phyloP scores from a whole-genome alignment of 2,888 invertebrate species.

The Drosophila nigricruria region DNA sequence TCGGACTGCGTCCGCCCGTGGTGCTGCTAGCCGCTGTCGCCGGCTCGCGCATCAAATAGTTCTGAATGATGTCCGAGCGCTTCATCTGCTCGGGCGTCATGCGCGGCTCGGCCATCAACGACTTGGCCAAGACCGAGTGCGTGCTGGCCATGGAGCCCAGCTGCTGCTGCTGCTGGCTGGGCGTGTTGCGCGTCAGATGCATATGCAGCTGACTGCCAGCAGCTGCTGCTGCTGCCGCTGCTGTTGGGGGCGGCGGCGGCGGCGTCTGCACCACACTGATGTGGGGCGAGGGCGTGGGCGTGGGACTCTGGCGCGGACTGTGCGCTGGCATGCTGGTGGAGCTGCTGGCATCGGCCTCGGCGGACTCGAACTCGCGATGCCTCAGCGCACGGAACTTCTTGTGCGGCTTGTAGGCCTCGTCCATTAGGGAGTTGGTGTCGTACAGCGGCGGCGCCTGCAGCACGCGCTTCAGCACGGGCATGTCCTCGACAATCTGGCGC shows the following conservation, averaged over 20 bases:
- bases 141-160: slow-evolving; percentile 90
- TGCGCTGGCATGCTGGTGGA: slow-evolving; percentile 83
- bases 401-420: slow-evolving; percentile 97
- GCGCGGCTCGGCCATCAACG: slow-evolving; percentile 96
- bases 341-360: slow-evolving; percentile 88
- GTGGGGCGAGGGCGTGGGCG: slow-evolving; percentile 41
- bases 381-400: slow-evolving; percentile 96
- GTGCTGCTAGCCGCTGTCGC: slow-evolving; percentile 63
- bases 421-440: slow-evolving; percentile 96
- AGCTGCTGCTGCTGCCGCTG: slow-evolving; percentile 60
- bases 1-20: slow-evolving; percentile 77
- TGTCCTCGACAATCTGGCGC: slow-evolving; percentile 91
- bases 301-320: slow-evolving; percentile 77
- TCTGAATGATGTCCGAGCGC: slow-evolving; percentile 96
- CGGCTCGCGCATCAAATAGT: slow-evolving; percentile 93
- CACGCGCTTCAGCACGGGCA: slow-evolving; percentile 97
- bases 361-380: slow-evolving; percentile 91
- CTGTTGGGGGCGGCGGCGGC: slow-evolving; percentile 76
- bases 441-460: slow-evolving; percentile 96
- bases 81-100: slow-evolving; percentile 97
- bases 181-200: slow-evolving; percentile 87
- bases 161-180: slow-evolving; percentile 82
- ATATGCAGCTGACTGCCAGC: slow-evolving; percentile 84
- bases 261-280: slow-evolving; percentile 65
- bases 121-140: slow-evolving; percentile 95